phyloP scores from a whole-genome alignment of 1,140 invertebrate genomes.

The Sycophila sp. region DNA sequence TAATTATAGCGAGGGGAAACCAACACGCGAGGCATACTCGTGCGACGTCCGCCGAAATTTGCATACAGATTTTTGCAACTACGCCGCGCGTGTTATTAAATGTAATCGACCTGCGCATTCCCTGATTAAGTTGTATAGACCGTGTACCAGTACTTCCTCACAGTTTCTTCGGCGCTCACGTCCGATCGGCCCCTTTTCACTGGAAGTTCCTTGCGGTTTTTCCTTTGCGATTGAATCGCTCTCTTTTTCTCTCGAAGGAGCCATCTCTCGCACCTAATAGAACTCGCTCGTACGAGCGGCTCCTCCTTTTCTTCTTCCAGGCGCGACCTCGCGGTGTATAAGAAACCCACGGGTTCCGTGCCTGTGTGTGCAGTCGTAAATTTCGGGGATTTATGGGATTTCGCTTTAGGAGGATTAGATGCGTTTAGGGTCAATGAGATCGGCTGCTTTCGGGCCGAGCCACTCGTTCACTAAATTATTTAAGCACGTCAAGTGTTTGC shows the following conservation, averaged over 20 bases:
- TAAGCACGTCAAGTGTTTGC: neutral
- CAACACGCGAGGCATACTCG: too few species aligned
- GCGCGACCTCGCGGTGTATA: too few species aligned
- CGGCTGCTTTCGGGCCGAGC: conserved; percentile 3
- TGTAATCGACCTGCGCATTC: too few species aligned
- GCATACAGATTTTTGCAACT: too few species aligned
- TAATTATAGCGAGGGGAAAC: too few species aligned
- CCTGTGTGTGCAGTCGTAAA: conserved; percentile 45
- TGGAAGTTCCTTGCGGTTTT: too few species aligned
- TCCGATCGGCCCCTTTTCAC: too few species aligned
- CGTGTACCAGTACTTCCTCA: too few species aligned
- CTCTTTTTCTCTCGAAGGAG: neutral
- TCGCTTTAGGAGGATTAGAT: conserved; percentile 42
- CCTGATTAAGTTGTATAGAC: too few species aligned
- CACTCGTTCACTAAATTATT: neutral
- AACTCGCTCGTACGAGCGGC: conserved; percentile 63
- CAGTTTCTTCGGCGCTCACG: too few species aligned
- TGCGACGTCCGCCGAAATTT: too few species aligned
- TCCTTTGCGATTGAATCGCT: neutral
- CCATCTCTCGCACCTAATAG: conserved; percentile 57
- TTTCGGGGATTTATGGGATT: conserved; percentile 55
- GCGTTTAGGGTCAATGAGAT: conserved; percentile 39
- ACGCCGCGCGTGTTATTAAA: too few species aligned
- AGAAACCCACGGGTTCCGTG: conserved; percentile 5
- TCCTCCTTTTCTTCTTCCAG: conserved; percentile 44